Conservation (phyloP, 1,140 invertebrate species). For the Probaryconus sp. region DNA sequence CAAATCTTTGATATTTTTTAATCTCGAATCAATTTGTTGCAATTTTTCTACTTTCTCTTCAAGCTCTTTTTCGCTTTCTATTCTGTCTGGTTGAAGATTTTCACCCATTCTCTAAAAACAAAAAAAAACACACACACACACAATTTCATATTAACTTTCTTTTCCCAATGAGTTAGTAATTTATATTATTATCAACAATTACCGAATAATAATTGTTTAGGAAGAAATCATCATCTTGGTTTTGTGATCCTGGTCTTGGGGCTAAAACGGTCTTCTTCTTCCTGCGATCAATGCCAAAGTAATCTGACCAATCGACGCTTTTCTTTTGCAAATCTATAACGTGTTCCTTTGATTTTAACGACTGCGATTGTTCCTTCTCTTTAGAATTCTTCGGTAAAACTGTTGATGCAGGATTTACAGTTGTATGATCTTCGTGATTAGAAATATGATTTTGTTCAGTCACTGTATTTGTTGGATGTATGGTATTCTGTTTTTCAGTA, state of each 20-base stretch:
- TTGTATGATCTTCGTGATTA: conserved; percentile 63
- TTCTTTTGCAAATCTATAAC: conserved; percentile 84
- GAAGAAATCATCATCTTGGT: conserved; percentile 80
- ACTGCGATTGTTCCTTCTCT: conserved; percentile 60
- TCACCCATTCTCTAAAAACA: conserved; percentile 69
- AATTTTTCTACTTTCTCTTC: conserved; percentile 74
- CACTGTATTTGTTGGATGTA: conserved; percentile 19
- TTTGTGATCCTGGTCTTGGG: conserved; percentile 67
- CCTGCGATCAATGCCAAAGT: conserved; percentile 89
- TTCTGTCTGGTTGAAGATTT: conserved; percentile 63
- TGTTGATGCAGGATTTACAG: conserved; percentile 58
- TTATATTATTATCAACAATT: conserved; percentile 9
- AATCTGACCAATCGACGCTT: conserved; percentile 90
- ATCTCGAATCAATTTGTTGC: conserved; percentile 84
- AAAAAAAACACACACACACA: too few species aligned
- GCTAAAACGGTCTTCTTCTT: conserved; percentile 81
- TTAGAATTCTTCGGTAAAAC: conserved; percentile 61
- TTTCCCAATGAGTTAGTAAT: too few species aligned
- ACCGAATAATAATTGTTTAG: conserved; percentile 78
- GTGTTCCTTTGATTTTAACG: conserved; percentile 68
- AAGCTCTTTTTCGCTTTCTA: conserved; percentile 53
- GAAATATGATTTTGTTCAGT: conserved; percentile 61
- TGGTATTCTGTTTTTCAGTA: conserved; percentile 56
- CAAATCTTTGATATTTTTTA: conserved; percentile 85
- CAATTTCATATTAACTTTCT: too few species aligned